Conservation (phyloP, 2,888 invertebrate genomes). For the Tenthredo livida region DNA sequence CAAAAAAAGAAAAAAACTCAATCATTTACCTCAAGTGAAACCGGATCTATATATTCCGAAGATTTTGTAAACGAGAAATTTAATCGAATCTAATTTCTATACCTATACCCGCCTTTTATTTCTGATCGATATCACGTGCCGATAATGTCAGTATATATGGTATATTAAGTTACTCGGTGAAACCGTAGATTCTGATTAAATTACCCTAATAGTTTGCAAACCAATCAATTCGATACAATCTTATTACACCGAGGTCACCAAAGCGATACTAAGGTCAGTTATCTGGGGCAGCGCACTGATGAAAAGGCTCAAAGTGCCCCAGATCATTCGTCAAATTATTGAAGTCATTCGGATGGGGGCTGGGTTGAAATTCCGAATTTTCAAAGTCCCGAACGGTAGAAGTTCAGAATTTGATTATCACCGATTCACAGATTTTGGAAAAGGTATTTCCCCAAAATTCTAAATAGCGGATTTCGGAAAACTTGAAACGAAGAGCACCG, state of each 20-base stretch:
- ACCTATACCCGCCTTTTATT: not conserved
- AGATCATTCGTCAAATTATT: not conserved
- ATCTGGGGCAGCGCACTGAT: not conserved
- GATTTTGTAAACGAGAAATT: not conserved
- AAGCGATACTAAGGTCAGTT: not conserved
- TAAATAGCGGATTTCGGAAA: too few species aligned
- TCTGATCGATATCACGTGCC: not conserved
- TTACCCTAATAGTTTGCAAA: conserved; percentile 5
- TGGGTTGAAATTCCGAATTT: not conserved
- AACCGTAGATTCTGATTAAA: conserved; percentile 31
- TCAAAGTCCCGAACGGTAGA: not conserved
- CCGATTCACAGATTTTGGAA: too few species aligned
- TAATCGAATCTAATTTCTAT: not conserved
- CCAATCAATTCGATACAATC: not conserved
- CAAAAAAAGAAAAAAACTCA: not conserved
- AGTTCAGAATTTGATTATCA: too few species aligned
- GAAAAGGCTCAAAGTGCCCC: not conserved
- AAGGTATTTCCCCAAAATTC: too few species aligned
- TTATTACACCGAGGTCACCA: not conserved
- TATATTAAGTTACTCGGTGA: conserved; percentile 6
- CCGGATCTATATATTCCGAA: not conserved
- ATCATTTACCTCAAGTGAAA: not conserved
- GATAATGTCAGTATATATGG: not conserved
- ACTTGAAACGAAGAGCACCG: too few species aligned
- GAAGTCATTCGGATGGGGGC: not conserved